Percentiles rank a stretch among this genome's conserved stretches.
Conservation (phyloP, 2,797 vertebrate species). For the Peromyscus eremicus region DNA sequence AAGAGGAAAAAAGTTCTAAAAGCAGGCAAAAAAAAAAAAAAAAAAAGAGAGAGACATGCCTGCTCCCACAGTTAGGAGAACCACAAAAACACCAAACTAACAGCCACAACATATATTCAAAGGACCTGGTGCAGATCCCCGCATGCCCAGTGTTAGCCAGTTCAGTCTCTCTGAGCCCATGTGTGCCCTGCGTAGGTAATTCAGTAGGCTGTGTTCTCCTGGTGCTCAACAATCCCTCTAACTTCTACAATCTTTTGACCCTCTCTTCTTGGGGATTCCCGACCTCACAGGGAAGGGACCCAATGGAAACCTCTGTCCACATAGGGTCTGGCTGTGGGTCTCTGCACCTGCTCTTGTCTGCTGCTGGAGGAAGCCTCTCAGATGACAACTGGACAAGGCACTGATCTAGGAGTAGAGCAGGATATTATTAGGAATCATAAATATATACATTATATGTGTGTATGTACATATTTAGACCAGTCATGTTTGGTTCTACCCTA, state of each 20-base stretch:
- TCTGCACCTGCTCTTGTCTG: neutral
- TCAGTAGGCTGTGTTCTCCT: neutral
- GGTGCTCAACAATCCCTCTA: neutral
- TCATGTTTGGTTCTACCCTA: neutral
- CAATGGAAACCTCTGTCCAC: too few species aligned
- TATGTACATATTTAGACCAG: too few species aligned
- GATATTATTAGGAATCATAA: neutral
- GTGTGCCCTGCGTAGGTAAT: neutral
- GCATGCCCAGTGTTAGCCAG: fast-evolving
- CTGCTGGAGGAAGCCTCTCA: neutral
- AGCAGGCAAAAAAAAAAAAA: neutral
- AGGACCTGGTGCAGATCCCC: too few species aligned
- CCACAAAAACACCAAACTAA: neutral
- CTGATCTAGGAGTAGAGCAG: neutral
- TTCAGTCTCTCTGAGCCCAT: neutral
- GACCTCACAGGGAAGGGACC: neutral
- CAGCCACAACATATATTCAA: neutral
- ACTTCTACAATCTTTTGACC: neutral
- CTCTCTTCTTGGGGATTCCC: neutral
- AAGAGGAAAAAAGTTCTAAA: neutral
- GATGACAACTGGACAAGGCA: neutral
- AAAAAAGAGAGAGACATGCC: neutral
- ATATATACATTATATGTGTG: too few species aligned
- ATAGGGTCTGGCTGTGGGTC: neutral
- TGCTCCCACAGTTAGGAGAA: neutral